Conservation (phyloP, 2,113 vertebrate genomes). For the Zosterops hypoxanthus region DNA sequence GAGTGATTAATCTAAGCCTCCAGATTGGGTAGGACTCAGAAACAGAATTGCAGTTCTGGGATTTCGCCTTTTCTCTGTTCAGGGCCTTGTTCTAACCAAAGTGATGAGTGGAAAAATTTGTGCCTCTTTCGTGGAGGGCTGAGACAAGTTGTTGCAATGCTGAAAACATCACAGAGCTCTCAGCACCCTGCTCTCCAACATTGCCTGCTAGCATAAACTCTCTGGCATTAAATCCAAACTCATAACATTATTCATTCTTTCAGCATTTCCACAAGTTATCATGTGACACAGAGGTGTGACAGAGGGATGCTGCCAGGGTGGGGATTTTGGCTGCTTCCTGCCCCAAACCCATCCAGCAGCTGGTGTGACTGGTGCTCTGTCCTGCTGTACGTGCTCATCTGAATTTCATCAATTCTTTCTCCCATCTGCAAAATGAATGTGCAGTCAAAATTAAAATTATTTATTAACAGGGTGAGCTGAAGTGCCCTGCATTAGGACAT, state of each 20-base stretch:
- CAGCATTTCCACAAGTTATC: background rate
- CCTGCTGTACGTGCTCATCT: background rate
- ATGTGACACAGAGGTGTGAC: background rate
- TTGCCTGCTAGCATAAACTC: background rate
- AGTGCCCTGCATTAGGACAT: background rate
- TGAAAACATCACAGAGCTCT: background rate
- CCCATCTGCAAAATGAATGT: background rate
- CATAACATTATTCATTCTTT: background rate
- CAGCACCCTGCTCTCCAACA: background rate
- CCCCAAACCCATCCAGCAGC: background rate
- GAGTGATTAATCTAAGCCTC: background rate
- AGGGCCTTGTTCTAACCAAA: background rate
- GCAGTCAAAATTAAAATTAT: background rate
- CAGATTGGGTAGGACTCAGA: background rate
- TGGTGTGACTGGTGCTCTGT: background rate
- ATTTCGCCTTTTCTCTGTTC: background rate
- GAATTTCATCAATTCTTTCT: background rate
- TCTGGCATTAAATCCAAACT: background rate
- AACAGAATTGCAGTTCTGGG: background rate
- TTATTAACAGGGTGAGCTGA: background rate
- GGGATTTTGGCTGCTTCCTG: background rate
- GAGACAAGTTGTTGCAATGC: background rate
- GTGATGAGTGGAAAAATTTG: background rate
- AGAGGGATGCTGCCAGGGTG: background rate
- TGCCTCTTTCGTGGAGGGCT: background rate